Base-by-base conservation (phyloP, 2,888 invertebrate genomes). In the Leucoma salicis region DNA sequence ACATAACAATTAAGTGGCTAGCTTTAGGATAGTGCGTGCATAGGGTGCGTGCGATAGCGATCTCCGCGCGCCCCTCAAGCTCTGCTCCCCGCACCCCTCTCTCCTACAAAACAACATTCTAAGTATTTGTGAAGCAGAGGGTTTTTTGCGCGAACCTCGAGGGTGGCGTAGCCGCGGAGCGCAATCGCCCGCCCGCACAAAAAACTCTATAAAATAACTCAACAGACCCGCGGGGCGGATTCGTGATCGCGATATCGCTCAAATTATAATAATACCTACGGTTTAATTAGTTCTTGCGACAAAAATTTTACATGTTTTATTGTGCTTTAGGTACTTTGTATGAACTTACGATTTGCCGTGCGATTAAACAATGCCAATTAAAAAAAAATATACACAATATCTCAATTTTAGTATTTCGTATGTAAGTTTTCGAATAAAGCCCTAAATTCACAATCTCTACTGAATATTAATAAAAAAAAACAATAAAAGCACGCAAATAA, bases 31-130 rank as follows among this genome's bases (percentile, higher is more conserved):
- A 87, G 88, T 88, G 89, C 88, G 88, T 87, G 88, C 85, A 81
- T 70, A 79, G 81, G 81, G 86, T 87, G 84, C 87, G 87, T 87
- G 89, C 85, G 89, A 89, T 89, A 89, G 88, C 83, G 85, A 89
- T 89, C 89, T 82, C 68, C 69, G 72, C 66, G 75, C 66, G 65
- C 75, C 75, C 75, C 73, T 67, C 64, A 59, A 63, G 63, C 68
- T 58, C 56, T 62, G 57, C 63, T 65, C 55, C 49, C 58, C 67
- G 53, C 54, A 47, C 66, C 71, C 72, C 77, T 70, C 76, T 65
- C 76, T 66, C 80, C 78, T 74, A 75, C 78, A 67, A 83, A 82
- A 82, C 83, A 85, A 83, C 83, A 83, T 84, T 83, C 83, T 80
- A 80, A 80, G 74, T 84, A 81, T 85, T 84, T 77, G 82, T 82